Evolutionary conservation across 2,888 invertebrate genomes (phyloP), one percentile per base, ranked within the genome.

Genomic region (Mythimna impura): DNA sequence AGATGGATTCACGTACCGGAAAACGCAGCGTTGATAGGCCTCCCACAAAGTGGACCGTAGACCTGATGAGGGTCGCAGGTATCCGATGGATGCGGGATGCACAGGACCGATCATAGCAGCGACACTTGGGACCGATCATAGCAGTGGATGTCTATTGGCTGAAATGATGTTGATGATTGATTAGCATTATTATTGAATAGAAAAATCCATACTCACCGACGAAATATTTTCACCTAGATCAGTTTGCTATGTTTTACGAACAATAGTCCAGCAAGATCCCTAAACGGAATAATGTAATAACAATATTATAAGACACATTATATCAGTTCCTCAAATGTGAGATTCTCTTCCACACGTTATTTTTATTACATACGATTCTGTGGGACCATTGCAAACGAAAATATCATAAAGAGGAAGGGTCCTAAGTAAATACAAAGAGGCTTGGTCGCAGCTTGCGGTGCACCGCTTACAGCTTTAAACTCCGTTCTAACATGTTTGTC

Each of bases 361-460:
- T 76, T 79, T 71, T 76, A 68, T 50, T 66, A 67, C 55, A 20
- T n/a, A n/a, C 58, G 80, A 50, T 68, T 66, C 54, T 60, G 65
- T 80, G 36, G 22, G 55, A 63, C 52, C 71, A 63, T 57, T 71
- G 66, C 68, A 76, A 82, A 80, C 65, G 71, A 76, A 81, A 85
- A 83, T 78, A 73, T 82, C 22, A 83, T 83, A 67, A 77, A 84
- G 47, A 72, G 70, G 68, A 80, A 71, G 65, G 58, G 71, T 71
- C 86, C 84, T 86, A 78, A 84, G 71, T 66, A 71, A 86, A 81
- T 75, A 84, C 25, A 57, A 63, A 61, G 66, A 52, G 80, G 84
- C 63, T 61, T 55, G 58, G 43, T 20, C 61, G 74, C 73, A 30
- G 61, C 72, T 57, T 36, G 83, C 63, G 83, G 84, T 78, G 73